A percentile compares a stretch with the other conserved stretches of the same genome.
phyloP scores from a whole-genome alignment of 2,888 invertebrate species.

The Rugalucina vietnamica region DNA sequence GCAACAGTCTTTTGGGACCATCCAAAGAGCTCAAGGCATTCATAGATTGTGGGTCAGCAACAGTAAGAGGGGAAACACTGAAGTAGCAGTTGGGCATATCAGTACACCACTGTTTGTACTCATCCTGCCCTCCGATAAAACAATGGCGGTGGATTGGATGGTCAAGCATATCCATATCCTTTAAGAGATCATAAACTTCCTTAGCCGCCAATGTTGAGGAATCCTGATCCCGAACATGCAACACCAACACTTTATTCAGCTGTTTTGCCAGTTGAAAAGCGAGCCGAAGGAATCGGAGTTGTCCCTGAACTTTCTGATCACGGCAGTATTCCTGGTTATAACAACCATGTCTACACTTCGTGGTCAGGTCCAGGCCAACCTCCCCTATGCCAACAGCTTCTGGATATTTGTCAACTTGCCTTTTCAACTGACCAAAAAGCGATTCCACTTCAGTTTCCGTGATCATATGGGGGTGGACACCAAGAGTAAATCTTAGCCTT shows the following conservation, averaged over 20 bases:
- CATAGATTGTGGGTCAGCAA: not conserved
- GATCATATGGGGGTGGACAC: slow-evolving; percentile 3
- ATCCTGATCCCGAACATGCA: slow-evolving; percentile 5
- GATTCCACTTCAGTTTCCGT: not conserved
- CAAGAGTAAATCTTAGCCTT: not conserved
- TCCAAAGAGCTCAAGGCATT: not conserved
- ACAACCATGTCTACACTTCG: not conserved
- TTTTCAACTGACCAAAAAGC: not conserved
- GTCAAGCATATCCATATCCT: not conserved
- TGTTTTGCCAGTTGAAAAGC: not conserved
- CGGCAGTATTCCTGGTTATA: not conserved
- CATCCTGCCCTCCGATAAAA: not conserved
- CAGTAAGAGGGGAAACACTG: not conserved
- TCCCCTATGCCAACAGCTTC: not conserved
- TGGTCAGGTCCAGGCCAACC: not conserved
- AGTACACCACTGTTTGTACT: not conserved
- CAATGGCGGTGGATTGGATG: slow-evolving; percentile 1
- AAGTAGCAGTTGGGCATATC: not conserved
- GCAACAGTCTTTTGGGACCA: not conserved
- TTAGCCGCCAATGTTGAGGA: not conserved
- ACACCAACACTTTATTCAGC: not conserved
- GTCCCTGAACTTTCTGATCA: not conserved
- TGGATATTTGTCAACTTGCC: not conserved
- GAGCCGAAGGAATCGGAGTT: not conserved
- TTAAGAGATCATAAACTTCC: not conserved